Percentiles rank a stretch among this genome's conserved stretches.
These are phyloP conservation scores for Ctenopoma kingsleyae DNA, from an alignment of 2,797 vertebrate species.

Conservation along the genomic window DNA sequence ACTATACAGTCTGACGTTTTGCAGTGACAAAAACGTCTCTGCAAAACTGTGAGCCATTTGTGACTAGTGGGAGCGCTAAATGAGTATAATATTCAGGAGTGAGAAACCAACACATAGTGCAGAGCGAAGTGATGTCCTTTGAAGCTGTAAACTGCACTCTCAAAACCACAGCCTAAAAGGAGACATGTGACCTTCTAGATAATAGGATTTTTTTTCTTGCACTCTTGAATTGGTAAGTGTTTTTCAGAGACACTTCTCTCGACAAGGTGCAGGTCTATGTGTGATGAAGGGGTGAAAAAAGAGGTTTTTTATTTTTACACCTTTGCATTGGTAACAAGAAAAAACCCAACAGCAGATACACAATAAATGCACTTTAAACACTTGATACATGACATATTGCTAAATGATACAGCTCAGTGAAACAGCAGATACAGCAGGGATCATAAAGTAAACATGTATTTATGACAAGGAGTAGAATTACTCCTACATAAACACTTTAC, in stretches of 20 bases:
- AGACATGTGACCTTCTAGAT: conserved; percentile 75
- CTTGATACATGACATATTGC: conserved; percentile 1
- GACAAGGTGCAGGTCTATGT: conserved; percentile 17
- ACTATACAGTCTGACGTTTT: too few relatives aligned
- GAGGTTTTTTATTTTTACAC: conserved; percentile 63
- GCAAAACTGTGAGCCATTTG: conserved; percentile 37
- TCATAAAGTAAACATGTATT: conserved; percentile 22
- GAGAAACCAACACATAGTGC: conserved; percentile 64
- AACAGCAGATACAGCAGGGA: conserved; percentile 19
- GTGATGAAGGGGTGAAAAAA: conserved; percentile 21
- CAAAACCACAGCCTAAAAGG: conserved; percentile 73
- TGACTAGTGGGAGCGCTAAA: conserved; percentile 28
- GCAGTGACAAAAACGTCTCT: conserved; percentile 15
- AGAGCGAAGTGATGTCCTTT: conserved; percentile 59
- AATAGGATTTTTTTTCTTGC: conserved; percentile 57
- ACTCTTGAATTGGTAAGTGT: conserved; percentile 51
- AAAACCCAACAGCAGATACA: conserved; percentile 22
- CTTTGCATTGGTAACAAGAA: conserved; percentile 35
- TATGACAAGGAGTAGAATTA: conserved; percentile 40
- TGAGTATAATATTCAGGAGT: conserved; percentile 60
- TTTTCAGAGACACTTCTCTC: conserved; percentile 38
- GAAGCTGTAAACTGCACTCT: conserved; percentile 73
- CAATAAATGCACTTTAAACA: not conserved
- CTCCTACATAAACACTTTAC: conserved; percentile 47
- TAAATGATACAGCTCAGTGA: conserved; percentile 13